Conservation (phyloP, 2,888 invertebrate species). For the Coelinius sp. region DNA sequence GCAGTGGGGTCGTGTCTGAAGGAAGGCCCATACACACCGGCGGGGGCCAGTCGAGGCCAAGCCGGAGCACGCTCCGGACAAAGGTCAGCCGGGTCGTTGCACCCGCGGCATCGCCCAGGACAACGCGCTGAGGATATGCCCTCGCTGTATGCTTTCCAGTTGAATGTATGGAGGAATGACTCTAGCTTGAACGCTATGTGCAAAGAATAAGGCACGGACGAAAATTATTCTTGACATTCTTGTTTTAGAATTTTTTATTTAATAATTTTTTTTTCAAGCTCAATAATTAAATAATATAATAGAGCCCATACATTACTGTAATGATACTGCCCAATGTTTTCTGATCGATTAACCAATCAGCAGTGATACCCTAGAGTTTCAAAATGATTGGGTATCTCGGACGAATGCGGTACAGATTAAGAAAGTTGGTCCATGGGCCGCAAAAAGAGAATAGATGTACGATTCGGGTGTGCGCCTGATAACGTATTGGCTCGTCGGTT, state of each 20-base stretch:
- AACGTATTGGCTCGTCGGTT: conserved; percentile 35
- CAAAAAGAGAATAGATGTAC: too few species aligned
- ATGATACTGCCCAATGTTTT: too few species aligned
- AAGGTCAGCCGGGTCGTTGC: conserved; percentile 69
- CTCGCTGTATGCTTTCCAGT: conserved; percentile 38
- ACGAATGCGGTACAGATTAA: too few species aligned
- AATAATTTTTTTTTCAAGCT: too few species aligned
- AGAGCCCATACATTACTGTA: too few species aligned
- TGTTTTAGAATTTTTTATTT: too few species aligned
- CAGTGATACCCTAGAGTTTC: too few species aligned
- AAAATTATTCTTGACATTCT: neutral
- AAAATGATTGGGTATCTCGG: too few species aligned
- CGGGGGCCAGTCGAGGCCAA: conserved; percentile 54
- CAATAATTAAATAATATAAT: too few species aligned
- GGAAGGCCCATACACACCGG: conserved; percentile 12
- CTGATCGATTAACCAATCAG: too few species aligned
- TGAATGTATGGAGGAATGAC: neutral
- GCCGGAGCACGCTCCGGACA: conserved; percentile 66
- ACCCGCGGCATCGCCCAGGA: conserved; percentile 65
- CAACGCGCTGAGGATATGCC: conserved; percentile 53
- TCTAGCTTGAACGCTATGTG: neutral
- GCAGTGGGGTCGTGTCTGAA: conserved; percentile 5
- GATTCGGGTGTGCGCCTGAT: conserved; percentile 28
- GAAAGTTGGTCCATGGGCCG: too few species aligned
- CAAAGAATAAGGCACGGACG: neutral